phyloP scores from a whole-genome alignment of 2,888 invertebrate species.

The Drosophila nr. medialis region DNA sequence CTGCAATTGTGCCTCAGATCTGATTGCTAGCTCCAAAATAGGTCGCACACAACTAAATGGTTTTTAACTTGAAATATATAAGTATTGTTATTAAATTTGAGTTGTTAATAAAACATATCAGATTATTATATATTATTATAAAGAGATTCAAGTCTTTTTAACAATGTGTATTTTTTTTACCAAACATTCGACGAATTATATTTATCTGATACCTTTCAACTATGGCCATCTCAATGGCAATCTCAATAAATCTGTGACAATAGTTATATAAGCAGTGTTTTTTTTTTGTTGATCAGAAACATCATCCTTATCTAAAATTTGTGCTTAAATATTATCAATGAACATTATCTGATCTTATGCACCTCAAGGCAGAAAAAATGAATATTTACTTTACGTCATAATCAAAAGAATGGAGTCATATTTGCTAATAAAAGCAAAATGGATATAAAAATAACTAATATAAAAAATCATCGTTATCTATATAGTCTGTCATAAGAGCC shows the following conservation, averaged over 20 bases:
- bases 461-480: not conserved
- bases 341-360: not conserved
- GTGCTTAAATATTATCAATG: not conserved
- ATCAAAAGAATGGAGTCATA: not conserved
- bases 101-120: not conserved
- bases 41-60: constrained; percentile 5
- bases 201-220: not conserved
- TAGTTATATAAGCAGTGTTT: not conserved
- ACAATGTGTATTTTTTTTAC: not conserved
- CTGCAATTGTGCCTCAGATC: constrained; percentile 29
- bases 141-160: not conserved
- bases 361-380: not conserved
- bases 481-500: not conserved
- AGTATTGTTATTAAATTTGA: not conserved
- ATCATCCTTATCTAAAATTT: accelerated
- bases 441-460: not conserved
- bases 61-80: constrained; percentile 5
- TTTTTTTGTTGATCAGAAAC: not conserved
- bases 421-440: not conserved
- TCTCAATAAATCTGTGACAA: not conserved
- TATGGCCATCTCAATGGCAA: too few relatives aligned
- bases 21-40: constrained; percentile 4
- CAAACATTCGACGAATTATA: not conserved
- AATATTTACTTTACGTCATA: not conserved
- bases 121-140: not conserved